Conservation (phyloP, 2,113 vertebrate genomes). For the Cyprinodon brontotheroides region DNA sequence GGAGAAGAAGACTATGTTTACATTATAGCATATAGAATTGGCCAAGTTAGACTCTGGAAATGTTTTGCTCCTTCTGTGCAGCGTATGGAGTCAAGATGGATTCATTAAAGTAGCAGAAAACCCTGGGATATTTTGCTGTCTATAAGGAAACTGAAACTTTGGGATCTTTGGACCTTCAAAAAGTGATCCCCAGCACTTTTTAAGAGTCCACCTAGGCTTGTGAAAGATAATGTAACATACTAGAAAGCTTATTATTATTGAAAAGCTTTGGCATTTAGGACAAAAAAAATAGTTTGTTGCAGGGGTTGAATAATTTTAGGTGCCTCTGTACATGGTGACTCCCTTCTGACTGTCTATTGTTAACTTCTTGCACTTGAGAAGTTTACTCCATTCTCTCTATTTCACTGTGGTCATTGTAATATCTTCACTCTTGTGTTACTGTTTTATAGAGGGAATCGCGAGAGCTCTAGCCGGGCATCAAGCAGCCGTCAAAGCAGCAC, state of each 20-base stretch:
- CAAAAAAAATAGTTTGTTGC: not conserved
- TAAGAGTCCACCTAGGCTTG: too few relatives aligned
- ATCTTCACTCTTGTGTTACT: slow-evolving; percentile 15
- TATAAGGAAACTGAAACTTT: not conserved
- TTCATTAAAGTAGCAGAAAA: not conserved
- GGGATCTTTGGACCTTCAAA: not conserved
- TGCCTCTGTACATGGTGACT: not conserved
- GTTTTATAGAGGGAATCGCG: slow-evolving; percentile 86
- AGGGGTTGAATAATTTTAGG: not conserved
- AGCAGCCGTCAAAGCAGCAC: slow-evolving; percentile 99
- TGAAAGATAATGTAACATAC: too few relatives aligned
- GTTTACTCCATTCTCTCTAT: not conserved
- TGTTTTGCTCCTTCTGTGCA: not conserved
- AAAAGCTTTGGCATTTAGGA: too few relatives aligned
- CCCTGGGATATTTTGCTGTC: not conserved
- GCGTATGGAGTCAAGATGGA: not conserved
- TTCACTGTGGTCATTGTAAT: not conserved
- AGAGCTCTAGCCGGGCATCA: slow-evolving; percentile 88
- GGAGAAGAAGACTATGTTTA: not conserved
- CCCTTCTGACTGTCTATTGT: slow-evolving; percentile 1
- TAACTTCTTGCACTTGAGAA: slow-evolving; percentile 7
- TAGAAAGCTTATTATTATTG: too few relatives aligned
- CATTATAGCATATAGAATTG: too few relatives aligned
- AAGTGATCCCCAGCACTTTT: not conserved
- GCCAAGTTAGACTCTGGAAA: too few relatives aligned